These are phyloP conservation scores for Rhyacichthys aspro DNA, from an alignment of 2,797 vertebrate genomes.

Conservation along the genomic window DNA sequence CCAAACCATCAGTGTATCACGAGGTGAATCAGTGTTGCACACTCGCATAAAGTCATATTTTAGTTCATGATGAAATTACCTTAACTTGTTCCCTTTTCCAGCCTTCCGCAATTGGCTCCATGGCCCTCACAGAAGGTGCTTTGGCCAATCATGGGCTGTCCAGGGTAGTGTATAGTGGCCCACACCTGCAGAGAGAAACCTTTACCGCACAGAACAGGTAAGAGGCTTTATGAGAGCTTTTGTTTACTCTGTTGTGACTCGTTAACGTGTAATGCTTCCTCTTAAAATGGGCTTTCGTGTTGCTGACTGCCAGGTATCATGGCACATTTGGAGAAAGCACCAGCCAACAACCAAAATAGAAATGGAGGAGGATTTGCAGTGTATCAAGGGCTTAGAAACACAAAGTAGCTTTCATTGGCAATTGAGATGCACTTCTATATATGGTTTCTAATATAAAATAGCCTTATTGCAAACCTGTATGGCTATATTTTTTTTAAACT, in stretches of 20 bases:
- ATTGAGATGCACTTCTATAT: not conserved
- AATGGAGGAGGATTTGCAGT: conserved; percentile 4
- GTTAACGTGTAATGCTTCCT: not conserved
- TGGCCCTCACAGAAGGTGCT: conserved; percentile 95
- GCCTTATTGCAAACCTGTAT: not conserved
- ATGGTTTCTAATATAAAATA: not conserved
- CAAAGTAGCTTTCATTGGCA: not conserved
- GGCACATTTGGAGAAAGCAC: conserved; percentile 7
- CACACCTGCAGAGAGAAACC: conserved; percentile 95
- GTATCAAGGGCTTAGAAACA: not conserved
- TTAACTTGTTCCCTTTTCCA: conserved; percentile 49
- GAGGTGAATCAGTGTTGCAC: conserved; percentile 82
- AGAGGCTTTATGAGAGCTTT: not conserved
- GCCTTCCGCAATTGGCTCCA: conserved; percentile 95
- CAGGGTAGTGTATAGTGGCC: conserved; percentile 94
- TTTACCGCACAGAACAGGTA: conserved; percentile 98
- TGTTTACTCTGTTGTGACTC: not conserved
- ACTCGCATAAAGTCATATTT: not conserved
- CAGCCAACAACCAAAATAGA: conserved; percentile 10
- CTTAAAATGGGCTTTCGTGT: conserved; percentile 20
- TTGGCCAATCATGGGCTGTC: conserved; percentile 94
- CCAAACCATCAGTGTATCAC: conserved; percentile 96
- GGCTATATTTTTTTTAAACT: too few relatives aligned
- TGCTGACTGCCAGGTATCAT: conserved; percentile 1
- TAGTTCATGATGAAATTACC: not conserved